phyloP scores from a whole-genome alignment of 37 sponge, comb jelly and placozoan genomes.

The Petrosia ficiformis region DNA sequence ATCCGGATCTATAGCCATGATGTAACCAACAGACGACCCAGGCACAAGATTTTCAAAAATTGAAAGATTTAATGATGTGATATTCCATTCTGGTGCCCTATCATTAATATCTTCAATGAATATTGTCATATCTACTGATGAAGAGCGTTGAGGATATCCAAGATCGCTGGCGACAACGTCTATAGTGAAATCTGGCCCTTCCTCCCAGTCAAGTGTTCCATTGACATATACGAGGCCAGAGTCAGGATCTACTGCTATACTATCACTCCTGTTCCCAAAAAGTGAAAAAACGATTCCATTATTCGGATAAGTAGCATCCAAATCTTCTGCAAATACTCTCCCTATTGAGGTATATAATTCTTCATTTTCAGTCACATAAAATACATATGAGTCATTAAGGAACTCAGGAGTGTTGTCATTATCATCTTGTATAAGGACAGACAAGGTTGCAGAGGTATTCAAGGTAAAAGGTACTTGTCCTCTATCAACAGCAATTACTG shows the following conservation, averaged over 20 bases:
- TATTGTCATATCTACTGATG: slow-evolving; percentile 28
- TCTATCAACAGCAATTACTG: slow-evolving; percentile 53
- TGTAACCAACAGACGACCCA: slow-evolving; percentile 27
- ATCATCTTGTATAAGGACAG: slow-evolving; percentile 24
- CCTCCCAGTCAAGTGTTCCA: slow-evolving; percentile 56
- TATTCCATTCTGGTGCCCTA: slow-evolving; percentile 45
- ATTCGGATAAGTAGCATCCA: slow-evolving; percentile 50
- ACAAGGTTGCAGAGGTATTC: slow-evolving; percentile 30
- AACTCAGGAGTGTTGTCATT: slow-evolving; percentile 62
- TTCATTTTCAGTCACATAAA: slow-evolving; percentile 51
- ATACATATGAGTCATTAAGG: slow-evolving; percentile 20
- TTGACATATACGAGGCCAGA: slow-evolving; percentile 40
- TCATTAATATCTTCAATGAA: slow-evolving; percentile 63
- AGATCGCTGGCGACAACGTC: slow-evolving; percentile 38
- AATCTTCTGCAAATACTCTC: slow-evolving; percentile 40
- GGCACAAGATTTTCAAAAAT: slow-evolving; percentile 43
- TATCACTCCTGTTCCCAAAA: slow-evolving; percentile 14
- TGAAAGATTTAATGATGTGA: slow-evolving; percentile 23
- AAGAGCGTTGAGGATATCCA: slow-evolving; percentile 29
- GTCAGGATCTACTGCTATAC: slow-evolving; percentile 26
- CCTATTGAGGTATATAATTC: slow-evolving; percentile 23
- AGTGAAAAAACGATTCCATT: slow-evolving; percentile 43
- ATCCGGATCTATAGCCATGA: slow-evolving; percentile 47
- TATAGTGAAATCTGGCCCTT: slow-evolving; percentile 20
- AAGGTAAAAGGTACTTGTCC: slow-evolving; percentile 40